Conservation (phyloP, 2,113 vertebrate genomes). For the Pelvicachromis taeniatus region DNA sequence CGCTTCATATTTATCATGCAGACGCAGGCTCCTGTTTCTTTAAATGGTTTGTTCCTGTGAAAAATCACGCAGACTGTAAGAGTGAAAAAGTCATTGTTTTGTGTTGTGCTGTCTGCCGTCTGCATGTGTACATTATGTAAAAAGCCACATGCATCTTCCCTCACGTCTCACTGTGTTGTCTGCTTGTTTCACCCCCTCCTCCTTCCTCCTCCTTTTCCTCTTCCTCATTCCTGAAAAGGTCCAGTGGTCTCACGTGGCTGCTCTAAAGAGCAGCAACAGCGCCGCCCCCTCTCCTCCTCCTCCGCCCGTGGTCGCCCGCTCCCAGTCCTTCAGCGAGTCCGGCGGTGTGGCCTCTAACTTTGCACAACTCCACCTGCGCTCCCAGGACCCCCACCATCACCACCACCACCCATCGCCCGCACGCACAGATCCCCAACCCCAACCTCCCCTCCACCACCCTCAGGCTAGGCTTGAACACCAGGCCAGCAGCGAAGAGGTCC, state of each 20-base stretch:
- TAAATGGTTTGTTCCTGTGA: background rate
- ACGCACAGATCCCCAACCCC: constrained; percentile 89
- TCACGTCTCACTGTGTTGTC: constrained; percentile 65
- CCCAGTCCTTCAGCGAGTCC: constrained; percentile 97
- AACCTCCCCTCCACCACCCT: constrained; percentile 79
- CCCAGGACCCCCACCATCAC: constrained; percentile 85
- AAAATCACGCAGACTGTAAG: background rate
- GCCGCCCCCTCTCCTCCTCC: constrained; percentile 68
- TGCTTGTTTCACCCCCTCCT: constrained; percentile 56
- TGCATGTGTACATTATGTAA: constrained; percentile 41
- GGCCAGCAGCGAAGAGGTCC: constrained; percentile 86
- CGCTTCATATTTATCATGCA: background rate
- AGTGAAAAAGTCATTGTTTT: background rate
- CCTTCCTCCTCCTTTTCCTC: constrained; percentile 54
- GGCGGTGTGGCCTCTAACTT: constrained; percentile 81
- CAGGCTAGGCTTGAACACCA: constrained; percentile 75
- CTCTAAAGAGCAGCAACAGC: constrained; percentile 90
- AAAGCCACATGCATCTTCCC: constrained; percentile 50
- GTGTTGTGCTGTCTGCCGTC: constrained; percentile 3
- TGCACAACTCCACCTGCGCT: constrained; percentile 94
- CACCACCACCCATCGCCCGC: constrained; percentile 75
- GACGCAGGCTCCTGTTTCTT: background rate
- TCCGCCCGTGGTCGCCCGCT: constrained; percentile 86
- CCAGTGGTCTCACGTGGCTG: constrained; percentile 98
- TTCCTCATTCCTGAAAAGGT: constrained; percentile 84